These are phyloP conservation scores for Psilopogon haemacephalus DNA, from an alignment of 2,113 vertebrate species.

Conservation along the genomic window DNA sequence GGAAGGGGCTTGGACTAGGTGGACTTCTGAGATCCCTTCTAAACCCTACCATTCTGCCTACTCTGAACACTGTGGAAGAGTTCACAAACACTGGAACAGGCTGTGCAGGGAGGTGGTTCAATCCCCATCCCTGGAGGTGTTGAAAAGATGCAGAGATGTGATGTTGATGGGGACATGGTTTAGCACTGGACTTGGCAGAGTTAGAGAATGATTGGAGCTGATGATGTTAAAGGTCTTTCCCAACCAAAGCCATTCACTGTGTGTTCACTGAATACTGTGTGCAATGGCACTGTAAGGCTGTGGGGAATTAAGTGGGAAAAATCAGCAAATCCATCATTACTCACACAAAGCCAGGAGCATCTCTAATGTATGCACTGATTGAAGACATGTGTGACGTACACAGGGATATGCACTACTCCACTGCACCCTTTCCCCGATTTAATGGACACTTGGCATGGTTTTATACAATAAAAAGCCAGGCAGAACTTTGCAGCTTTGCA, in stretches of 20 bases:
- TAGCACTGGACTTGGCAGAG: too few species aligned
- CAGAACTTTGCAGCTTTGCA: background rate
- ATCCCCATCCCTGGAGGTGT: too few species aligned
- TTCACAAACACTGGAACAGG: too few species aligned
- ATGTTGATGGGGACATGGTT: too few species aligned
- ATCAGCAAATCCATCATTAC: constrained; percentile 3
- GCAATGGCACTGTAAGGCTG: background rate
- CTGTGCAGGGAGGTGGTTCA: too few species aligned
- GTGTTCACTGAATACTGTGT: constrained; percentile 1
- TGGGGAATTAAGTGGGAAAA: constrained; percentile 33
- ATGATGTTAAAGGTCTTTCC: too few species aligned
- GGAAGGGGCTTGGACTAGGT: too few species aligned
- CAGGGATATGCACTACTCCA: background rate
- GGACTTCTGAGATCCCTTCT: too few species aligned
- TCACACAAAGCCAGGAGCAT: background rate
- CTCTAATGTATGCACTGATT: background rate
- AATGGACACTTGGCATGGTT: background rate
- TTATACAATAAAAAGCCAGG: background rate
- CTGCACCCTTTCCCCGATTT: background rate
- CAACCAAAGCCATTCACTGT: background rate
- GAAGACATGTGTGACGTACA: background rate
- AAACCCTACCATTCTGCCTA: too few species aligned
- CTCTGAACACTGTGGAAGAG: too few species aligned
- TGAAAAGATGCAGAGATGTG: too few species aligned
- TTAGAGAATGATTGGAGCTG: too few species aligned